These are phyloP conservation scores for Vidua chalybeata DNA, from an alignment of 2,113 vertebrate genomes.

Conservation along the genomic window DNA sequence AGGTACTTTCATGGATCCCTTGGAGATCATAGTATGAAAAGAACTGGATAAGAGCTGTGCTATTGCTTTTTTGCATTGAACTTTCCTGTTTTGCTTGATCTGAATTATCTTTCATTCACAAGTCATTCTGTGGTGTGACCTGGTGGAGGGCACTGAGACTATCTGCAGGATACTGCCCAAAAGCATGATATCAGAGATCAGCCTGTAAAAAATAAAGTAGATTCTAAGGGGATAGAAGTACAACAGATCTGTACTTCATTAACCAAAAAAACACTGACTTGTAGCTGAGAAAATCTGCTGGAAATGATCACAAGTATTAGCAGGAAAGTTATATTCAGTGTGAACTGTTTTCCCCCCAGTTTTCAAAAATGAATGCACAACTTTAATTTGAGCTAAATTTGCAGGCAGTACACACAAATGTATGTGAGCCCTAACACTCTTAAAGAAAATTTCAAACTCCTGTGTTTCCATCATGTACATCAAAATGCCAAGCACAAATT, in stretches of 20 bases:
- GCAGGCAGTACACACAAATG: not conserved
- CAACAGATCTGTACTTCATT: not conserved
- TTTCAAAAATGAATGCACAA: not conserved
- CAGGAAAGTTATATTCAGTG: not conserved
- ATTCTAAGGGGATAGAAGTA: not conserved
- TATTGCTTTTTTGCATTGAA: not conserved
- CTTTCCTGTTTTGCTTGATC: not conserved
- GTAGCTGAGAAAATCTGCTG: not conserved
- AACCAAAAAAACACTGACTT: not conserved
- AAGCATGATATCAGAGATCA: not conserved
- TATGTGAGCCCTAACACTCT: not conserved
- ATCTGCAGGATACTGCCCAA: not conserved
- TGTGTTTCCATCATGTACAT: not conserved
- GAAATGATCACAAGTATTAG: not conserved
- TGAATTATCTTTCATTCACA: not conserved
- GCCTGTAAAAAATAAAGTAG: not conserved
- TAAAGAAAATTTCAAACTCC: not conserved
- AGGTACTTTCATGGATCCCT: not conserved
- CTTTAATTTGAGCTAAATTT: not conserved
- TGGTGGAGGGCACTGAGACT: not conserved
- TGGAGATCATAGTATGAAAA: not conserved
- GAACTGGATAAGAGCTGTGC: not conserved
- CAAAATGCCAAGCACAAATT: not conserved
- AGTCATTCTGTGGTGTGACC: not conserved
- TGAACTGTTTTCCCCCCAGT: accelerated